Percentiles rank a stretch among this genome's conserved stretches.
Conservation (phyloP, 2,888 invertebrate species). For the Nomada ruficornis region DNA sequence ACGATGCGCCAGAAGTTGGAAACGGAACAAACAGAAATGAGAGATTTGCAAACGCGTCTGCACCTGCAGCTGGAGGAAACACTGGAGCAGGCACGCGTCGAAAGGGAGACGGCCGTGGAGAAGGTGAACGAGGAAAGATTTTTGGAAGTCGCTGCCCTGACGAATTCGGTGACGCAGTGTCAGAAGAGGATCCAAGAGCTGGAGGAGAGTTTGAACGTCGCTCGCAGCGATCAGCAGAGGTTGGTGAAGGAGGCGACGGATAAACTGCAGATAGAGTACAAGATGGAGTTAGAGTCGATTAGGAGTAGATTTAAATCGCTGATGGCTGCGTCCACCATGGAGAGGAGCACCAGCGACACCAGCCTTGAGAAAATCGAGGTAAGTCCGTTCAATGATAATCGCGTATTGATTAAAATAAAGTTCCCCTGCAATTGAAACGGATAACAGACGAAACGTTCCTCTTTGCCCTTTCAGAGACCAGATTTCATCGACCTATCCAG, state of each 20-base stretch:
- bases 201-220: slow-evolving; percentile 70
- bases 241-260: slow-evolving; percentile 89
- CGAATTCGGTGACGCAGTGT: slow-evolving; percentile 70
- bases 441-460: not conserved
- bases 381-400: slow-evolving; percentile 21
- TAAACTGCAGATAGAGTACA: slow-evolving; percentile 89
- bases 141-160: slow-evolving; percentile 72
- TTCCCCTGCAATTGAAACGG: not conserved
- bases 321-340: slow-evolving; percentile 90
- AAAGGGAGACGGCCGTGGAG: slow-evolving; percentile 75
- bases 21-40: slow-evolving; percentile 72
- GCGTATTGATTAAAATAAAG: not conserved
- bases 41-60: slow-evolving; percentile 70
- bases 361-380: slow-evolving; percentile 91
- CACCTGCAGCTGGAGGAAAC: slow-evolving; percentile 75
- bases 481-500: slow-evolving; percentile 88
- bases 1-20: slow-evolving; percentile 78
- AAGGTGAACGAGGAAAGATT: slow-evolving; percentile 72
- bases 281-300: slow-evolving; percentile 91
- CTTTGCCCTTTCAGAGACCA: slow-evolving; percentile 82
- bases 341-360: slow-evolving; percentile 91
- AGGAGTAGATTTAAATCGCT: slow-evolving; percentile 84
- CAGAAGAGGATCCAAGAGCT: slow-evolving; percentile 75
- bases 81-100: slow-evolving; percentile 72
- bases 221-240: slow-evolving; percentile 85